Evolutionary conservation across 2,797 vertebrate species (phyloP).

Genomic region (Falco peregrinus): DNA sequence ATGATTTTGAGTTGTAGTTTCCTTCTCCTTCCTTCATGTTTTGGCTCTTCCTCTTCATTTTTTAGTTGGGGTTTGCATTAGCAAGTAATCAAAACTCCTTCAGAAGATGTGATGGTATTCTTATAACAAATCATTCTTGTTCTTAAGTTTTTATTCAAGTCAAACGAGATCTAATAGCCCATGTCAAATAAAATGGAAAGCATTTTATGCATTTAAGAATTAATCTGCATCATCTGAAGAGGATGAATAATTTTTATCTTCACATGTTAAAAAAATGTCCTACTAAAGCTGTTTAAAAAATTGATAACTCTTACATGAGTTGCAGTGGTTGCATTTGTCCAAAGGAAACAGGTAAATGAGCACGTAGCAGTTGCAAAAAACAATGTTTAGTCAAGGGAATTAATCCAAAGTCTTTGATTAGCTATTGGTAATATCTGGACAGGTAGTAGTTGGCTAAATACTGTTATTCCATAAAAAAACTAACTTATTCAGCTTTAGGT

Average conservation of each 20-base stretch:
- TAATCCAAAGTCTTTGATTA: constrained; percentile 11
- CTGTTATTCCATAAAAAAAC: neutral
- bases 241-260: neutral
- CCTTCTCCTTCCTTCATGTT: neutral
- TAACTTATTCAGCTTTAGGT: constrained; percentile 71
- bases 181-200: constrained; percentile 2
- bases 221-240: neutral
- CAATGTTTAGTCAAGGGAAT: neutral
- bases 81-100: neutral
- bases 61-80: neutral
- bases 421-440: neutral
- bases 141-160: neutral
- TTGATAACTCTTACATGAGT: neutral
- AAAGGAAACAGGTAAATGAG: neutral
- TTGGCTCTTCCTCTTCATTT: constrained; percentile 14
- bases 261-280: neutral
- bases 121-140: neutral
- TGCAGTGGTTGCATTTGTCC: constrained; percentile 3
- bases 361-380: neutral
- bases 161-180: neutral
- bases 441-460: neutral
- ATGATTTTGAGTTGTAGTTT: neutral
- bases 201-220: neutral
- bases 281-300: constrained; percentile 16
- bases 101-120: neutral